A percentile compares a stretch with the other conserved stretches of the same genome.
Evolutionary conservation across 2,888 invertebrate species (phyloP).

Genomic region (Alentia gelatinosa): DNA sequence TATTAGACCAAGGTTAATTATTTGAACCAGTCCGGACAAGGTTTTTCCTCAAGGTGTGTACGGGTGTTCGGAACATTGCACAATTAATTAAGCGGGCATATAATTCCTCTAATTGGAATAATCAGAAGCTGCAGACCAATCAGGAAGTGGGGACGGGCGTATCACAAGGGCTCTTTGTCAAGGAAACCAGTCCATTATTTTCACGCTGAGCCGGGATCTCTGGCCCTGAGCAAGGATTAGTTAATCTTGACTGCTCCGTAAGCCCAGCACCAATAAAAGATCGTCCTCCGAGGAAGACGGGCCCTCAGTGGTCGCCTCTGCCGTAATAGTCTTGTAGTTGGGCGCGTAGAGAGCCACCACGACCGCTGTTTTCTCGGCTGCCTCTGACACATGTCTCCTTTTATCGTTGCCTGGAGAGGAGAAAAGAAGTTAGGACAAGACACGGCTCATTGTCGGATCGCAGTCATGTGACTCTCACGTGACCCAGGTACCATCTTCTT

Average conservation of each 20-base stretch:
- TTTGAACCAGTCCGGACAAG: neutral
- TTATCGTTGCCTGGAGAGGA: no score
- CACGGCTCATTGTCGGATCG: no score
- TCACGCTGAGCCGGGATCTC: neutral
- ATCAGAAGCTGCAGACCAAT: neutral
- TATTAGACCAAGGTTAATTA: neutral
- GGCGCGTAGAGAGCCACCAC: no score
- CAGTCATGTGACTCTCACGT: no score
- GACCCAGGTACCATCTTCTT: no score
- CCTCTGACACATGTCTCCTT: no score
- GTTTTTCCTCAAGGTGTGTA: neutral
- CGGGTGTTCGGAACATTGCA: neutral
- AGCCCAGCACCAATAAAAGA: neutral
- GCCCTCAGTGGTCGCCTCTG: neutral
- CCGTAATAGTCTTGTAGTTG: no score
- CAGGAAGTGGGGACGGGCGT: neutral
- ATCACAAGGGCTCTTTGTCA: neutral
- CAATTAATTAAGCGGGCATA: neutral
- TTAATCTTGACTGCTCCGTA: neutral
- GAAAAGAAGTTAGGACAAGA: no score
- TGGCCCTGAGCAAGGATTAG: neutral
- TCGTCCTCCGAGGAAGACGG: neutral
- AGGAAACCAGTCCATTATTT: neutral
- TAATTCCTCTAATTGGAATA: neutral
- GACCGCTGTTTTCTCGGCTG: no score